phyloP scores from a whole-genome alignment of 1,140 invertebrate genomes.

The Drosophila baimaii region DNA sequence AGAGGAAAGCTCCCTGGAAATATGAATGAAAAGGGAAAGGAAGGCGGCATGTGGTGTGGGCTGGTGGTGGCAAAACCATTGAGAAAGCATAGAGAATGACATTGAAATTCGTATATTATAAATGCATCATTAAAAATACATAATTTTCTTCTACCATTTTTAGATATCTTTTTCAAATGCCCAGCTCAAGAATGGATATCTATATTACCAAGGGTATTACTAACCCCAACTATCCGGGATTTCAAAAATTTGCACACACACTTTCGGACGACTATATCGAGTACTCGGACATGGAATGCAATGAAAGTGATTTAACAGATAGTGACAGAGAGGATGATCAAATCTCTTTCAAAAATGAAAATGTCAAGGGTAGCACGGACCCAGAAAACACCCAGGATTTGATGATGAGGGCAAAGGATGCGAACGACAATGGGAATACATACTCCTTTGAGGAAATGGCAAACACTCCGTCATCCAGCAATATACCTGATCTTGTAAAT shows the following conservation, averaged over 20 bases:
- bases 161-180: constrained; percentile 27
- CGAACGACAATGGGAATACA: constrained; percentile 31
- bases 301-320: constrained; percentile 61
- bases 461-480: constrained; percentile 3
- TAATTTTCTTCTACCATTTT: background rate
- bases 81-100: background rate
- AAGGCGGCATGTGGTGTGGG: no score
- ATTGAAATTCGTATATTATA: background rate
- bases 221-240: constrained; percentile 92
- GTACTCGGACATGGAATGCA: constrained; percentile 47
- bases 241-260: constrained; percentile 86
- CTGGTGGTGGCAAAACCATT: background rate
- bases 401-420: background rate
- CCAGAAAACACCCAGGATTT: constrained; percentile 10
- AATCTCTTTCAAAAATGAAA: constrained; percentile 6
- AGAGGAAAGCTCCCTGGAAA: background rate
- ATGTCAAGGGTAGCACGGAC: background rate
- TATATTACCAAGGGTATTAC: constrained; percentile 88
- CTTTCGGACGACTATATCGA: constrained; percentile 65
- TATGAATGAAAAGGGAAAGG: constrained; percentile 1
- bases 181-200: constrained; percentile 45
- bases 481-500: constrained; percentile 45
- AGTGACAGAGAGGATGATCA: constrained; percentile 36
- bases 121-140: background rate
- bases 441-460: background rate